Percentiles rank a stretch among this genome's conserved stretches.
Conservation (phyloP, 2,888 invertebrate species). For the Homarus gammarus region DNA sequence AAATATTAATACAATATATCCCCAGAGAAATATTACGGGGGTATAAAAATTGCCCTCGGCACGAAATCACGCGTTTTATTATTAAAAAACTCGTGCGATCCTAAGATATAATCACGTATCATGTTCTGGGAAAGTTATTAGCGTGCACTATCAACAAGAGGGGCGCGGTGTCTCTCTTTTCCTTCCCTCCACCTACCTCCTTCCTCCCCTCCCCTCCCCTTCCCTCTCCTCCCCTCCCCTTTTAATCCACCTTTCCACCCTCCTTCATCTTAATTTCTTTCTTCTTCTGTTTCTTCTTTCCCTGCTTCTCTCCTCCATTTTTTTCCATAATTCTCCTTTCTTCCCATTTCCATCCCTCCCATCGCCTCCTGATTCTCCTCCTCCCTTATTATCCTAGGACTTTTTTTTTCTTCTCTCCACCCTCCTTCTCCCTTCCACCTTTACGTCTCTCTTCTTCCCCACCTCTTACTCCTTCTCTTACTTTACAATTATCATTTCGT, state of each 20-base stretch:
- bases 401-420: neutral
- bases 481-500: neutral
- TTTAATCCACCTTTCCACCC: neutral
- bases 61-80: conserved; percentile 42
- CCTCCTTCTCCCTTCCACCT: neutral
- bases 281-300: neutral
- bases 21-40: neutral
- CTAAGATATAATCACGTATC: conserved; percentile 35
- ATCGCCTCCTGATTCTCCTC: no score
- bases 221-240: neutral
- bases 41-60: conserved; percentile 35
- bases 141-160: conserved; percentile 18
- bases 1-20: conserved; percentile 3
- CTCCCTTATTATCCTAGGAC: neutral
- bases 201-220: neutral
- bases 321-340: no score
- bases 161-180: neutral
- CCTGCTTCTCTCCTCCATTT: neutral
- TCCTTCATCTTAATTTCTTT: neutral
- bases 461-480: neutral
- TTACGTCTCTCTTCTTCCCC: neutral
- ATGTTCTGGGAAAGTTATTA: conserved; percentile 45
- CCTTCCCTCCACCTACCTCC: neutral
- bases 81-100: conserved; percentile 25
- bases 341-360: no score